These are phyloP conservation scores for Tenthredo notha DNA, from an alignment of 2,888 invertebrate species.

Conservation along the genomic window DNA sequence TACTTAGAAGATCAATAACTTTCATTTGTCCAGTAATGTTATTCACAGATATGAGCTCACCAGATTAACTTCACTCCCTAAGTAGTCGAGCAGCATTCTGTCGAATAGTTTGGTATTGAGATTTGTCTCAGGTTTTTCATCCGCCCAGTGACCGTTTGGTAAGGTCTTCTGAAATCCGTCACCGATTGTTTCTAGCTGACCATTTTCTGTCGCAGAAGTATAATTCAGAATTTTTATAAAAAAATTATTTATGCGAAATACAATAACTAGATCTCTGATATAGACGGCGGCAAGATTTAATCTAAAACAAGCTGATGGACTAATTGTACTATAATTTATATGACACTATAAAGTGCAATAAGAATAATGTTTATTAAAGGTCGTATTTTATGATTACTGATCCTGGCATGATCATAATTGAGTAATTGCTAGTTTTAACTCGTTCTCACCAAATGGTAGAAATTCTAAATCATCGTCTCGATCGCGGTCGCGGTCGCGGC, in stretches of 20 bases:
- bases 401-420: background rate
- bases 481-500: slow-evolving; percentile 65
- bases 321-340: slow-evolving; percentile 3
- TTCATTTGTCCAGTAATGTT: slow-evolving; percentile 11
- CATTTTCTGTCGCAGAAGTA: slow-evolving; percentile 68
- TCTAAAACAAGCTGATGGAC: background rate
- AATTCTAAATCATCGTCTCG: slow-evolving; percentile 69
- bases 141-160: slow-evolving; percentile 51
- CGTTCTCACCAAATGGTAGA: slow-evolving; percentile 66
- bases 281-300: background rate
- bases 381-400: background rate
- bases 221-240: slow-evolving; percentile 38
- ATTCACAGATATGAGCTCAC: slow-evolving; percentile 58
- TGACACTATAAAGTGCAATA: background rate
- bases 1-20: background rate
- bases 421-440: background rate
- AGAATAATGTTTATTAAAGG: background rate
- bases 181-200: slow-evolving; percentile 78
- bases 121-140: slow-evolving; percentile 38
- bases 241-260: background rate
- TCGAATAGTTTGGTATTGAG: slow-evolving; percentile 67
- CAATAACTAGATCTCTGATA: background rate
- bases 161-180: slow-evolving; percentile 75
- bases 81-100: slow-evolving; percentile 67
- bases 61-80: slow-evolving; percentile 65